These are phyloP conservation scores for Taphrorychus bicolor DNA, from an alignment of 2,888 invertebrate species.

Conservation along the genomic window DNA sequence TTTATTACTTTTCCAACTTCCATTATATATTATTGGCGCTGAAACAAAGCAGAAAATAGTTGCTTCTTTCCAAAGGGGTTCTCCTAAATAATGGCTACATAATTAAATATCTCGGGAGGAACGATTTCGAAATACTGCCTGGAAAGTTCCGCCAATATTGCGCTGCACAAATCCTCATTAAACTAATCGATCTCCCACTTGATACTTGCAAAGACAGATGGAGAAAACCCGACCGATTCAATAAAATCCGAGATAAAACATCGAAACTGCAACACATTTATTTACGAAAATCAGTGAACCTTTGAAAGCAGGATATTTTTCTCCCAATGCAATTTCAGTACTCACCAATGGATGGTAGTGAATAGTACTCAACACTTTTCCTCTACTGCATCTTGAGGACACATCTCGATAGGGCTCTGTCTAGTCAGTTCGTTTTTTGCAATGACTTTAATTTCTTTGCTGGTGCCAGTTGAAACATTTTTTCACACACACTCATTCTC, in stretches of 20 bases:
- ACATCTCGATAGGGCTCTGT: too few relatives aligned
- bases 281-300: conserved; percentile 13
- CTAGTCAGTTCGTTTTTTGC: too few relatives aligned
- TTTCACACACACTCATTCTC: too few relatives aligned
- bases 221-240: neutral
- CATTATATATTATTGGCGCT: conserved; percentile 8
- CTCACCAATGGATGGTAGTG: too few relatives aligned
- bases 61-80: neutral
- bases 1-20: conserved; percentile 11
- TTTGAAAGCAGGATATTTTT: conserved; percentile 15
- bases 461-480: too few relatives aligned
- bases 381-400: too few relatives aligned
- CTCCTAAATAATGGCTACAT: neutral
- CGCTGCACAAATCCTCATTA: conserved; percentile 13
- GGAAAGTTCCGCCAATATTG: neutral
- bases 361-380: too few relatives aligned
- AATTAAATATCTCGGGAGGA: neutral
- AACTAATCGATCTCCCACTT: conserved; percentile 8
- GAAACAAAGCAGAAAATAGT: neutral
- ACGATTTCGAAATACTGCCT: neutral
- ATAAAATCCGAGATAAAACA: conserved; percentile 14
- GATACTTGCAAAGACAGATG: conserved; percentile 6
- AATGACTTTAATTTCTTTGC: too few relatives aligned
- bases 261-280: neutral
- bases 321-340: too few relatives aligned